Base-by-base conservation (phyloP, 1,140 invertebrate genomes). In the Eumaeus atala region DNA sequence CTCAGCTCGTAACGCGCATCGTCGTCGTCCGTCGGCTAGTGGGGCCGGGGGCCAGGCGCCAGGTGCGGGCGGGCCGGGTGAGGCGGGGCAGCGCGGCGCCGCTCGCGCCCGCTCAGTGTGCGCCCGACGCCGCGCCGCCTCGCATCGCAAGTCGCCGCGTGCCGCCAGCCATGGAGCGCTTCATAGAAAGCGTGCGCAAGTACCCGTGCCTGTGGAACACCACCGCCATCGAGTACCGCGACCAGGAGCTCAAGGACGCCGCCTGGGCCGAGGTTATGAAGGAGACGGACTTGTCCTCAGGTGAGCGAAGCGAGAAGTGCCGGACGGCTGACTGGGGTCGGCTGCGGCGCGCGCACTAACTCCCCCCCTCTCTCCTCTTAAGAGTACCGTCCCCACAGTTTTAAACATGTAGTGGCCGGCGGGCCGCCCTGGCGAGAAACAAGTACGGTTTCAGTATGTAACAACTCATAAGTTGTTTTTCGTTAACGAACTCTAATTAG, bases 121-220 rank as follows among this genome's bases (percentile, higher is more conserved):
- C 61, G 59, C 64, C 50, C 47, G 60, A 44, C 42, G 60, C 58
- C 50, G 40, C 40, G 14, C 40, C 8, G 17, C 40, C 7, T 16
- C 47, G 54, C 56, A 56, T 54, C 59, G 68, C 58, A 60, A 50
- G 57, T 58, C 58, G 61, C 68, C 61, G 50, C 58, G 48, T 52
- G 34, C 51, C 50, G 70, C 6, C 21, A 28, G 2, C 58, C 64
- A 82, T 82, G 79, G 82, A 86, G 65, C 78, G 72, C 44, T 77
- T 86, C 70, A 86, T 86, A 35, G 78, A 73, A 59, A 72, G 73
- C 55, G 80, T 86, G 56, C 77, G 74, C 72, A 70, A 72, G 64
- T 84, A 80, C 70, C 77, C 78, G 12, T 85, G 82, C 73, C 78
- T 85, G 51, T 85, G 82, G 82, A 82, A 85, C 69, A 82, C 75